phyloP scores from a whole-genome alignment of 2,113 vertebrate genomes.

The Ibidorhyncha struthersii region DNA sequence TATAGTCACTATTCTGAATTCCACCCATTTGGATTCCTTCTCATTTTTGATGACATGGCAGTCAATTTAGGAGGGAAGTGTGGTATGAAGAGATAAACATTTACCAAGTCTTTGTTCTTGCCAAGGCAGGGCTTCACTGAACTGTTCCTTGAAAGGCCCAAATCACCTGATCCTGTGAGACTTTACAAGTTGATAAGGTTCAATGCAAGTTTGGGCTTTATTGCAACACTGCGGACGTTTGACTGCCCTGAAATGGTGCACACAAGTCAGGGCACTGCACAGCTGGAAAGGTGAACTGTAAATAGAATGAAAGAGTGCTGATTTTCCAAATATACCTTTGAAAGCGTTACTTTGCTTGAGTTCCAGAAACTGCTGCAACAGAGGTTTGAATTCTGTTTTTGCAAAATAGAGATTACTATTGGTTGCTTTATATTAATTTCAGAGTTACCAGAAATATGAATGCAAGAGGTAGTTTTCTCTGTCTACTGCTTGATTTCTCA shows the following conservation, averaged over 20 bases:
- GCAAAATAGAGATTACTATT: neutral
- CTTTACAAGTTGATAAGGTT: slow-evolving; percentile 8
- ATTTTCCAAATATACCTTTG: slow-evolving; percentile 13
- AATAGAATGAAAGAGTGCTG: neutral
- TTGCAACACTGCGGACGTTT: neutral
- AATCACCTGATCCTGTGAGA: neutral
- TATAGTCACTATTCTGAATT: neutral
- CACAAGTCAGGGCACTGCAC: neutral
- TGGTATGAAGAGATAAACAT: slow-evolving; percentile 44
- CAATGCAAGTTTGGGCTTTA: neutral
- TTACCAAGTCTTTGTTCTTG: slow-evolving; percentile 15
- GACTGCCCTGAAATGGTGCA: neutral
- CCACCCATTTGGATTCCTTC: neutral
- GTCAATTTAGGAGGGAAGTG: neutral
- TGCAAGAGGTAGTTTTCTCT: neutral
- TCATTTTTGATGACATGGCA: neutral
- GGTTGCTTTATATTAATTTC: neutral
- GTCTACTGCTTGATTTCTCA: neutral
- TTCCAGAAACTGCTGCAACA: slow-evolving; percentile 10
- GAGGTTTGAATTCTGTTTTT: slow-evolving; percentile 9
- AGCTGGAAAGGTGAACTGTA: slow-evolving; percentile 4
- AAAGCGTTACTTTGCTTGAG: neutral
- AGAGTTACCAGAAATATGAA: neutral
- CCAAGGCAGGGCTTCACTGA: neutral
- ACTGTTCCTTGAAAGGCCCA: neutral